A percentile compares a stretch with the other conserved stretches of the same genome.
phyloP scores from a whole-genome alignment of 2,113 vertebrate genomes.

The Sphyrna mokarran region DNA sequence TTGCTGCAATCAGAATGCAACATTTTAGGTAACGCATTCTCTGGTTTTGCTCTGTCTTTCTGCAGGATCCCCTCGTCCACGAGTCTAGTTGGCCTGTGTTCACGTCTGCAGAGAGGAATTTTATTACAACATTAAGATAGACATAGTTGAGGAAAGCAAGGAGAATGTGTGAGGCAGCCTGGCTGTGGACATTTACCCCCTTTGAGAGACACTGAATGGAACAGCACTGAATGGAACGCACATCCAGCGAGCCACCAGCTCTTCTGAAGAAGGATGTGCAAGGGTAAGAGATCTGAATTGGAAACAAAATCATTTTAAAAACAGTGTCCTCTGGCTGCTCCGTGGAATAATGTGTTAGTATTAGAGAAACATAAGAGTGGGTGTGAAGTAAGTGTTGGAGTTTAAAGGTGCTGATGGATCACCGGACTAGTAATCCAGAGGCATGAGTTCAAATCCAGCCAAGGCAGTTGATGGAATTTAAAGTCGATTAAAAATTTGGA shows the following conservation, averaged over 20 bases:
- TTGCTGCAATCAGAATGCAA: neutral
- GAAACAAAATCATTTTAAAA: neutral
- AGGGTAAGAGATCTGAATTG: conserved; percentile 6
- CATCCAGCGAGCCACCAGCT: neutral
- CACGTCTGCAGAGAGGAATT: neutral
- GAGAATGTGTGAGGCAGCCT: conserved; percentile 24
- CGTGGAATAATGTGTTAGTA: neutral
- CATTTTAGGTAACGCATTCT: neutral
- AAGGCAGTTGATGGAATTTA: neutral
- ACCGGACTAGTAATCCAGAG: neutral
- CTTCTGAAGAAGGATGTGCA: conserved; percentile 15
- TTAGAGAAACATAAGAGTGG: neutral
- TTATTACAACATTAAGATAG: neutral
- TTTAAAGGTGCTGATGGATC: neutral
- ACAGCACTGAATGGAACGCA: conserved; percentile 26
- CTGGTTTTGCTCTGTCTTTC: neutral
- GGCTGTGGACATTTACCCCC: neutral
- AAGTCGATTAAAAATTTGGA: neutral
- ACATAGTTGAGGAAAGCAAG: neutral
- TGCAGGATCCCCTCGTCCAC: neutral
- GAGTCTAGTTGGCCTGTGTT: neutral
- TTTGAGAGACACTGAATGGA: conserved; percentile 12
- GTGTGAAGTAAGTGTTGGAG: neutral
- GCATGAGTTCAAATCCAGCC: no score
- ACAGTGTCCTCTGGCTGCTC: neutral